phyloP scores from a whole-genome alignment of 2,797 vertebrate species.

The Stomatorhinus walkeri region DNA sequence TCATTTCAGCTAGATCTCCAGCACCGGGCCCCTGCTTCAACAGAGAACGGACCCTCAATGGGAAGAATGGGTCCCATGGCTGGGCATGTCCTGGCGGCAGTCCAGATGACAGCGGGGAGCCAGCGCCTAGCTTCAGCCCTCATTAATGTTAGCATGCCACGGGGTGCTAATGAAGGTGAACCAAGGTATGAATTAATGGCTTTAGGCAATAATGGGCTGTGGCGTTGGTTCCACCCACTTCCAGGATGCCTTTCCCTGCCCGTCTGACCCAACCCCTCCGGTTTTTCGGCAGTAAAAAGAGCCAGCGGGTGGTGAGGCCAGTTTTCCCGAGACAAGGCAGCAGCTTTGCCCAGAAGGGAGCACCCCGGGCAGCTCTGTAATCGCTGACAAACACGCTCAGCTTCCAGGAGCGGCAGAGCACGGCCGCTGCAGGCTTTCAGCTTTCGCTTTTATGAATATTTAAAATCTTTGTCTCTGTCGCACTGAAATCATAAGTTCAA shows the following conservation, averaged over 20 bases:
- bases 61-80: not conserved
- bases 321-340: not conserved
- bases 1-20: not conserved
- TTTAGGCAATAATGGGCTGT: not conserved
- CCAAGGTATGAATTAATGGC: not conserved
- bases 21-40: not conserved
- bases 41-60: not conserved
- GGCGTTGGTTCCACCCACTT: not conserved
- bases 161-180: not conserved
- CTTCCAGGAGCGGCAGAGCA: not conserved
- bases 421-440: not conserved
- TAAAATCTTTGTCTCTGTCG: not conserved
- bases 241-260: not conserved
- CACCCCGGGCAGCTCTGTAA: not conserved
- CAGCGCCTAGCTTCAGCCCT: not conserved
- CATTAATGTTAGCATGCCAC: not conserved
- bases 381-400: constrained; percentile 5
- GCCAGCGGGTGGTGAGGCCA: constrained; percentile 4
- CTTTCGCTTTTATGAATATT: not conserved
- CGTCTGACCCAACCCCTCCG: not conserved
- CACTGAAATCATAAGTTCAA: not conserved
- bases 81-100: not conserved
- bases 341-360: not conserved
- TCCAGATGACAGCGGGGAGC: not conserved
- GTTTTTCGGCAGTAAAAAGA: constrained; percentile 11